A percentile compares a stretch with the other conserved stretches of the same genome.
Evolutionary conservation across 2,888 invertebrate genomes (phyloP).

Genomic region (Scaptomyza parva): DNA sequence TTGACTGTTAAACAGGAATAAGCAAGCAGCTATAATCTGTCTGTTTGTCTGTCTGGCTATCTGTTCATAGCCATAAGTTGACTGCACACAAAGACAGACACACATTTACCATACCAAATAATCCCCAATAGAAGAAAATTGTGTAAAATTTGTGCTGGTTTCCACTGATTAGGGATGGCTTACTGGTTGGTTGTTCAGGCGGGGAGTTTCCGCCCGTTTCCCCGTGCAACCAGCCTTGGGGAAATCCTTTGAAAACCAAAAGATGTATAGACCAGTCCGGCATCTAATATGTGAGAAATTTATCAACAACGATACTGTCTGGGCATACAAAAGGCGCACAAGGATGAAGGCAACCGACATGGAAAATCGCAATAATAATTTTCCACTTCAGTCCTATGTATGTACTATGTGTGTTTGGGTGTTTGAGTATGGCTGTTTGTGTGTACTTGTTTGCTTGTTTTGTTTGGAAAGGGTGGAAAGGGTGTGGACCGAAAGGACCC

Average conservation of each 20-base stretch:
- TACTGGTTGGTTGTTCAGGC: conserved; percentile 42
- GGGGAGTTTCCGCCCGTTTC: conserved; percentile 3
- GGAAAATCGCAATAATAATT: conserved; percentile 78
- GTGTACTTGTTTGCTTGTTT: background rate
- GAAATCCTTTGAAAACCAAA: conserved; percentile 67
- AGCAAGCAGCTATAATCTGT: background rate
- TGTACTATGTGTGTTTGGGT: background rate
- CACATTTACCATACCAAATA: conserved; percentile 57
- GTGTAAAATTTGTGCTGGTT: conserved; percentile 75
- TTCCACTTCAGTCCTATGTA: conserved; percentile 42
- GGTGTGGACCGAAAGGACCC: too few relatives aligned
- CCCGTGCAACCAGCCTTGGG: conserved; percentile 24
- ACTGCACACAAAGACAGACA: too few relatives aligned
- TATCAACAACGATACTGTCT: conserved; percentile 63
- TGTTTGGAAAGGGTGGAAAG: background rate
- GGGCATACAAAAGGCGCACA: conserved; percentile 40
- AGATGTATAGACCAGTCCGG: conserved; percentile 64
- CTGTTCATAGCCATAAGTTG: conserved; percentile 29
- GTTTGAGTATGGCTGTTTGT: background rate
- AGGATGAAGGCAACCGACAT: conserved; percentile 65
- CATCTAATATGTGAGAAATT: conserved; percentile 73
- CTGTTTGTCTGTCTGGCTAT: background rate
- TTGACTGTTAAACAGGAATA: conserved; percentile 4
- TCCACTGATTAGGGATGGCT: conserved; percentile 75
- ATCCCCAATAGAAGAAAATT: conserved; percentile 73